Evolutionary conservation across 2,113 vertebrate species (phyloP), one percentile per base, ranked within the genome.

Genomic region (Zosterops lateralis): DNA sequence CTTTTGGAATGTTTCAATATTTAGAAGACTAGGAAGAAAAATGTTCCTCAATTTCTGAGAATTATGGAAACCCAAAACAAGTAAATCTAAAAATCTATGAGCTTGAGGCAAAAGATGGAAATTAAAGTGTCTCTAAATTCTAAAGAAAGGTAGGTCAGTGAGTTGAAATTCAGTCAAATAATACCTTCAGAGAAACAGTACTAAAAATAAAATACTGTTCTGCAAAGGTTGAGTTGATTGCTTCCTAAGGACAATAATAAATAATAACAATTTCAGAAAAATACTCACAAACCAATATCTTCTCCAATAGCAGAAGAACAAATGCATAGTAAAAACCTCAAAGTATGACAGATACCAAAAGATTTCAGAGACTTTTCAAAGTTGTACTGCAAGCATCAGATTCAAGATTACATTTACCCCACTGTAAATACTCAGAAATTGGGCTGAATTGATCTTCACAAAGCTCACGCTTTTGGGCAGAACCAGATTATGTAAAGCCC

Each of bases 81-180:
- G n/a, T 31, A 83, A 76, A 82, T 28, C 47, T 92, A 85, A 93
- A 87, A 75, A 62, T n/a, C 2, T 31, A 82, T 38, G 32, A 62
- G 58, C 92, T 92, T 85, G 62, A 93, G 92, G 92, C 54, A 62
- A 94, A 95, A 93, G 36, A 42, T 57, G 14, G 50, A 91, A 96
- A 91, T 92, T 91, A 91, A 92, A 78, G 74, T 66, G 26, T 47
- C 74, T 73, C 34, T 92, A 70, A 92, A 79, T 87, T 93, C 54
- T 93, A 36, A 89, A 72, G 86, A 57, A 82, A 91, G 56, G 60
- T 34, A 87, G 58, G 74, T 57, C 67, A 83, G 31, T 9, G 75
- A 77, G 38, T 11, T 91, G 87, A 85, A 95, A 79, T 71, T 84
- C 62, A 70, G 71, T 67, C 93, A 96, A 87, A 87, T 84, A 87